phyloP scores from a whole-genome alignment of 2,113 vertebrate genomes.

The Brachypteracias leptosomus region DNA sequence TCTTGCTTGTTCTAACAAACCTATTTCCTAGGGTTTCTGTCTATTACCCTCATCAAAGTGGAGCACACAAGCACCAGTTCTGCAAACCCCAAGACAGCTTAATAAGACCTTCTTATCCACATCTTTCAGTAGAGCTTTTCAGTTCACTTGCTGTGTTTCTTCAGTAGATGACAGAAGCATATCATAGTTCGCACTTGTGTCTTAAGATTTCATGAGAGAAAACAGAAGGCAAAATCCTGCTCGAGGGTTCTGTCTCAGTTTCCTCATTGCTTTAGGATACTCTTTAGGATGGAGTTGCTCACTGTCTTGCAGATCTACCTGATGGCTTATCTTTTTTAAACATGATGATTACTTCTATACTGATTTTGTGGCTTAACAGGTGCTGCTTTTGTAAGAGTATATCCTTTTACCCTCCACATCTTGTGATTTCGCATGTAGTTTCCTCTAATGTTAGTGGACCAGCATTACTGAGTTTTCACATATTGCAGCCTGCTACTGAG shows the following conservation, averaged over 20 bases:
- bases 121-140: neutral
- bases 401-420: neutral
- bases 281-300: neutral
- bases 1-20: neutral
- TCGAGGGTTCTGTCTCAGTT: neutral
- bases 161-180: neutral
- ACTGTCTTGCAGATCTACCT: neutral
- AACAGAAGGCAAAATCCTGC: neutral
- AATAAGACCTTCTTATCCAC: neutral
- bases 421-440: neutral
- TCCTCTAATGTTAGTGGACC: neutral
- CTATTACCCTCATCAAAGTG: neutral
- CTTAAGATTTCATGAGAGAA: neutral
- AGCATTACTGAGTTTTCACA: neutral
- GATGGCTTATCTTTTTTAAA: neutral
- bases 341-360: neutral
- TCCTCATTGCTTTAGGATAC: neutral
- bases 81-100: neutral
- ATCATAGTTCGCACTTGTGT: accelerated
- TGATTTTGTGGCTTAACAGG: neutral
- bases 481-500: neutral
- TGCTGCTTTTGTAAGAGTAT: neutral
- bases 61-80: neutral
- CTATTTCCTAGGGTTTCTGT: neutral
- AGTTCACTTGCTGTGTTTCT: neutral